Conservation (phyloP, 2,888 invertebrate species). For the Andrena hattorfiana region DNA sequence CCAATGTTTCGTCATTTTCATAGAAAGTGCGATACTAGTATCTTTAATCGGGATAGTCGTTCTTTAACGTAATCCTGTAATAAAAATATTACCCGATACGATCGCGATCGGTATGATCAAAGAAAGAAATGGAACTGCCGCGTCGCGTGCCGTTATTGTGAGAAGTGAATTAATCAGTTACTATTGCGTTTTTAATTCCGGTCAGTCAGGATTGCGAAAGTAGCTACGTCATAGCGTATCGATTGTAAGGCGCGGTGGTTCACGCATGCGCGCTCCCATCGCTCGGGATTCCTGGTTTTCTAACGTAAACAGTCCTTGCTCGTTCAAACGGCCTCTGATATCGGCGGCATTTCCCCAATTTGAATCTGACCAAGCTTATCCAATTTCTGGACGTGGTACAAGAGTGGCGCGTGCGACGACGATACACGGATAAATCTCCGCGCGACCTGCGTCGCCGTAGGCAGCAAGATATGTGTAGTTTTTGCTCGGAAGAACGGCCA, state of each 20-base stretch:
- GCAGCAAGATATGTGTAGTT: constrained; percentile 37
- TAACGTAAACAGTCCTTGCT: constrained; percentile 77
- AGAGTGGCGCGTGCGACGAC: not conserved
- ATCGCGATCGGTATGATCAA: not conserved
- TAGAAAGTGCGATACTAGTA: not conserved
- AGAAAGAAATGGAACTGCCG: not conserved
- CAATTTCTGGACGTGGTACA: not conserved
- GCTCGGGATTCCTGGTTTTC: constrained; percentile 60
- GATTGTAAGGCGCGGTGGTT: constrained; percentile 78
- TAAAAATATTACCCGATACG: not conserved
- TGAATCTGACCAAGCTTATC: constrained; percentile 2
- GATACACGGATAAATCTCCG: not conserved
- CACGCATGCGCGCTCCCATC: constrained; percentile 76
- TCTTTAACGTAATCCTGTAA: not conserved
- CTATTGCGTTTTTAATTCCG: constrained; percentile 77
- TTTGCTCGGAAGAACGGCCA: constrained; percentile 35
- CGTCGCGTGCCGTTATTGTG: not conserved
- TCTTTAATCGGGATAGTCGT: no score
- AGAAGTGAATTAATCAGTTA: constrained; percentile 57
- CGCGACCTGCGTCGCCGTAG: not conserved
- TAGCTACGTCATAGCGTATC: constrained; percentile 80
- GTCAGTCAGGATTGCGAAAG: constrained; percentile 73
- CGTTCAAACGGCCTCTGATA: constrained; percentile 60
- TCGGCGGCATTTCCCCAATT: constrained; percentile 28
- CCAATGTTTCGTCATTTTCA: not conserved